phyloP scores from a whole-genome alignment of 2,113 vertebrate genomes.

The Cyanoliseus patagonus region DNA sequence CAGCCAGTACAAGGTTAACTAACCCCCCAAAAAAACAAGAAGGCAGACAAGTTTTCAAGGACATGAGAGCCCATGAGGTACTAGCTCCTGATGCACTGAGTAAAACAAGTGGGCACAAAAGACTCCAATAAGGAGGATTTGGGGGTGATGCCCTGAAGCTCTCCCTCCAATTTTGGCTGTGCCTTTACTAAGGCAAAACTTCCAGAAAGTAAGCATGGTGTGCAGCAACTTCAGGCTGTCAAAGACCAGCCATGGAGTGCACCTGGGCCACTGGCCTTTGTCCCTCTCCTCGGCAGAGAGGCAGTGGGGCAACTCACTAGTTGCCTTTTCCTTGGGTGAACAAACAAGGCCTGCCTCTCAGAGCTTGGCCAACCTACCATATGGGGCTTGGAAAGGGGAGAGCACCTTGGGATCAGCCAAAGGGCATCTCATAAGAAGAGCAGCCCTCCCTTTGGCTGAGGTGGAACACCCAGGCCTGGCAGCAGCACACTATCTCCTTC shows the following conservation, averaged over 20 bases:
- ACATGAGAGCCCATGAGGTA: rapidly evolving
- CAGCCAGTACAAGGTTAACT: not conserved
- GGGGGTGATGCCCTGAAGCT: not conserved
- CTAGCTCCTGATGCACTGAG: not conserved
- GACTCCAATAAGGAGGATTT: not conserved
- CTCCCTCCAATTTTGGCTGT: not conserved
- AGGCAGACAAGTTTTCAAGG: not conserved
- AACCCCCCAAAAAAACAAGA: not conserved
- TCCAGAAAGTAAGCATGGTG: not conserved
- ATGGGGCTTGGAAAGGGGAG: not conserved
- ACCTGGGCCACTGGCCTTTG: constrained; percentile 36
- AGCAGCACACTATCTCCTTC: not conserved
- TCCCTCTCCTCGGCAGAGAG: constrained; percentile 47
- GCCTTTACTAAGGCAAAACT: not conserved
- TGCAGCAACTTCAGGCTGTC: not conserved
- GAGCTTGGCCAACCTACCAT: constrained; percentile 45
- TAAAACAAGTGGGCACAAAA: not conserved
- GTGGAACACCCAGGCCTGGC: not conserved
- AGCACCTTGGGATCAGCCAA: not conserved
- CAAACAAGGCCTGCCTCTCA: not conserved
- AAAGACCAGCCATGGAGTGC: not conserved
- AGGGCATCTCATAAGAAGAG: not conserved
- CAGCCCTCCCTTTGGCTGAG: not conserved
- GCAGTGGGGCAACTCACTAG: constrained; percentile 64
- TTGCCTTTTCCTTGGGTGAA: constrained; percentile 61